These are phyloP conservation scores for Aythya baeri DNA, from an alignment of 2,113 vertebrate species.

Conservation along the genomic window DNA sequence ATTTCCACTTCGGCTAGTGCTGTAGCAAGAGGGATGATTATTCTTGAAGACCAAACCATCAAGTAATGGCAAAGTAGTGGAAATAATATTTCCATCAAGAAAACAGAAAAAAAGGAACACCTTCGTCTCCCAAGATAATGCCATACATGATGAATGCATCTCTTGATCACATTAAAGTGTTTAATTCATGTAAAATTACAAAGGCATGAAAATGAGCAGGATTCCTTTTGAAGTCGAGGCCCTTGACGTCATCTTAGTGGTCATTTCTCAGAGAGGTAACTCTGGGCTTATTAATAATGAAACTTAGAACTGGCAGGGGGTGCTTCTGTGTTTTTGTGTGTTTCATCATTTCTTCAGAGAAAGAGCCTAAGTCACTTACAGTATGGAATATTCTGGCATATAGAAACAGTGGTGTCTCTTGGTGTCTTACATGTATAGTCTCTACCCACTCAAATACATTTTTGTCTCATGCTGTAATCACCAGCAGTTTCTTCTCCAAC, in stretches of 20 bases:
- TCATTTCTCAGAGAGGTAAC: conserved; percentile 29
- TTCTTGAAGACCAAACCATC: background rate
- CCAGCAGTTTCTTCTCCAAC: background rate
- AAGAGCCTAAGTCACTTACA: background rate
- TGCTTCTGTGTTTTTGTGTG: background rate
- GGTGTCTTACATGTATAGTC: background rate
- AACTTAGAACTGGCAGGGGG: background rate
- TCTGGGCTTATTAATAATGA: conserved; percentile 29
- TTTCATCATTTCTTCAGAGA: background rate
- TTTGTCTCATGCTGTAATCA: background rate
- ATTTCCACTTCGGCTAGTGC: background rate
- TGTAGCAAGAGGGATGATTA: background rate
- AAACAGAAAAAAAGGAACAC: background rate
- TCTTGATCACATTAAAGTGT: conserved; percentile 40
- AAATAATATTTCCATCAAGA: conserved; percentile 9
- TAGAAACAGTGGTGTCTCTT: background rate
- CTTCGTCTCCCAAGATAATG: conserved; percentile 42
- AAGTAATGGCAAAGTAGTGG: background rate
- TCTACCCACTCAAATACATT: background rate
- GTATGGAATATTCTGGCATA: background rate
- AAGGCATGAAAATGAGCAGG: conserved; percentile 49
- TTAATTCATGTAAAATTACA: conserved; percentile 59
- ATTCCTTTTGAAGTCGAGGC: conserved; percentile 52
- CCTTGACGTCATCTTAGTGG: background rate
- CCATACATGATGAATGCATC: conserved; percentile 28